phyloP scores from a whole-genome alignment of 1,140 invertebrate genomes.

The Euwallacea similis region DNA sequence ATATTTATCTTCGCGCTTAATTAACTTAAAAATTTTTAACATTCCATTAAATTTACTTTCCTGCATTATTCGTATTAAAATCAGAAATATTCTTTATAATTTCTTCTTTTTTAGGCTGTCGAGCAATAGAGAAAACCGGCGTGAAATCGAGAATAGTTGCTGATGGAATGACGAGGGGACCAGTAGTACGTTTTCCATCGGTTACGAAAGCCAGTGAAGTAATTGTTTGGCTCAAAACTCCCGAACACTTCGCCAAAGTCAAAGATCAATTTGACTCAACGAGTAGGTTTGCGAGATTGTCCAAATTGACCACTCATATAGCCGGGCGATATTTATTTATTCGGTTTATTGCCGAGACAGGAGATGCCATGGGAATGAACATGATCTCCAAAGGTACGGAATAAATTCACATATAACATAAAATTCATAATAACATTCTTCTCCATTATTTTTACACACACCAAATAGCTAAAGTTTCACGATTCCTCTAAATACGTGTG shows the following conservation, averaged over 20 bases:
- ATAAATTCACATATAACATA: too few relatives aligned
- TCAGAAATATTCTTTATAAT: too few relatives aligned
- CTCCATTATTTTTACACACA: too few relatives aligned
- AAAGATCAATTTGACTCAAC: slow-evolving; percentile 87
- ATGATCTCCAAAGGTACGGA: slow-evolving; percentile 84
- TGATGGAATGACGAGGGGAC: slow-evolving; percentile 96
- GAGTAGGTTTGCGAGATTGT: slow-evolving; percentile 80
- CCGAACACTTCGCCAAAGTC: slow-evolving; percentile 76
- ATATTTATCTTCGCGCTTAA: too few relatives aligned
- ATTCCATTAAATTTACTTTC: too few relatives aligned
- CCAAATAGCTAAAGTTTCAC: neutral
- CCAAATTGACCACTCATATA: slow-evolving; percentile 76
- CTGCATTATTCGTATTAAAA: too few relatives aligned
- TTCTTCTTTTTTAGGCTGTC: slow-evolving; percentile 54
- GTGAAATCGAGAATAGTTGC: slow-evolving; percentile 78
- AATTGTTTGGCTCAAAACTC: slow-evolving; percentile 80
- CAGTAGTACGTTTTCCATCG: slow-evolving; percentile 84
- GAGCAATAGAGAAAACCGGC: slow-evolving; percentile 78
- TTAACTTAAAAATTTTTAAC: too few relatives aligned
- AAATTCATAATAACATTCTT: too few relatives aligned
- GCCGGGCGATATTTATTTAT: slow-evolving; percentile 88
- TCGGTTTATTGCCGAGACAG: slow-evolving; percentile 90
- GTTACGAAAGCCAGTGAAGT: slow-evolving; percentile 76
- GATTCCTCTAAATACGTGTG: neutral
- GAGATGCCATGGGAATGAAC: slow-evolving; percentile 99